Percentiles rank a stretch among this genome's conserved stretches.
phyloP scores from a whole-genome alignment of 2,888 invertebrate species.

The Dysmachus trigonus region DNA sequence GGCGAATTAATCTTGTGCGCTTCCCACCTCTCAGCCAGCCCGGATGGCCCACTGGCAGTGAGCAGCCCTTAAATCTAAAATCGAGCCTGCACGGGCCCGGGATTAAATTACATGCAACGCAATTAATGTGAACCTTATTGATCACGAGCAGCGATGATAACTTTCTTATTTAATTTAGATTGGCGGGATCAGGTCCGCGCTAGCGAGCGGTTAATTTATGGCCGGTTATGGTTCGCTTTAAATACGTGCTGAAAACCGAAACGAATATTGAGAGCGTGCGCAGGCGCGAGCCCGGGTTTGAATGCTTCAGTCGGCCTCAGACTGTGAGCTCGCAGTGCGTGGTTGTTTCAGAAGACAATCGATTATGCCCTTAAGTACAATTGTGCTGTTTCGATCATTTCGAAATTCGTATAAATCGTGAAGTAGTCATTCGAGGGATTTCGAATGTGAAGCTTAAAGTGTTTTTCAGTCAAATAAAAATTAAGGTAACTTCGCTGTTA shows the following conservation, averaged over 20 bases:
- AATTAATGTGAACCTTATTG: conserved; percentile 42
- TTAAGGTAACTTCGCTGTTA: conserved; percentile 8
- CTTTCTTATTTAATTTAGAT: conserved; percentile 43
- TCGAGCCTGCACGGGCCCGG: background rate
- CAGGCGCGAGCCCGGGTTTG: background rate
- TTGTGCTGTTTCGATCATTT: background rate
- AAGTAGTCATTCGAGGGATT: background rate
- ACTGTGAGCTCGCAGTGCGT: background rate
- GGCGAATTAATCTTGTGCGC: conserved; percentile 12
- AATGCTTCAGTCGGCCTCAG: background rate
- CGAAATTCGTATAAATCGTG: background rate
- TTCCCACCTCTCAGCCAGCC: conserved; percentile 18
- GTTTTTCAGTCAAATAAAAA: conserved; percentile 21
- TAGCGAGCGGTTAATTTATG: conserved; percentile 33
- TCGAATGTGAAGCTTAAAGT: background rate
- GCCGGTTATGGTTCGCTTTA: background rate
- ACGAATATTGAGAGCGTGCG: background rate
- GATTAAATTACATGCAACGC: conserved; percentile 37
- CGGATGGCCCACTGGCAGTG: background rate
- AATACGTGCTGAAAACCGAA: background rate
- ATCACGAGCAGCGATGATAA: conserved; percentile 39
- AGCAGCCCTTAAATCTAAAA: conserved; percentile 29
- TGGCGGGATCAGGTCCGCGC: conserved; percentile 30
- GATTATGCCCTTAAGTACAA: conserved; percentile 25
- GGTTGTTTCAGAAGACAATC: conserved; percentile 17